Conservation (phyloP, 1,140 invertebrate genomes). For the Drosophila micromelanica region DNA sequence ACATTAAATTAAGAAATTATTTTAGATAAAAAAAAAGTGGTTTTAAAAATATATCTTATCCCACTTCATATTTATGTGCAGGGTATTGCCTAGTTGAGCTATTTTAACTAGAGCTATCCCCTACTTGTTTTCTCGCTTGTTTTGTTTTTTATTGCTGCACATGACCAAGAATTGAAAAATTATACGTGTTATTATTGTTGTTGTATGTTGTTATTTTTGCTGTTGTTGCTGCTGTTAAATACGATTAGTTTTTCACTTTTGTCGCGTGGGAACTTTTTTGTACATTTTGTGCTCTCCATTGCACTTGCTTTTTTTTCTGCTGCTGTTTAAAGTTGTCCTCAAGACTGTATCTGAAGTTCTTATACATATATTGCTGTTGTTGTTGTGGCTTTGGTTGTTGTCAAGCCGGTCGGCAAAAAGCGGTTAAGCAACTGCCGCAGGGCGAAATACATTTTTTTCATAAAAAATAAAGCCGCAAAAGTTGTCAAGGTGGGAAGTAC, state of each 20-base stretch:
- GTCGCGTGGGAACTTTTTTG: slow-evolving; percentile 49
- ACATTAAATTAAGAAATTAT: too few relatives aligned
- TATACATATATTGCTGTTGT: not conserved
- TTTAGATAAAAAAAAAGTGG: too few relatives aligned
- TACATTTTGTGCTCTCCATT: slow-evolving; percentile 26
- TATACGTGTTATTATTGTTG: slow-evolving; percentile 23
- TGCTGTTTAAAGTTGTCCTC: slow-evolving; percentile 32
- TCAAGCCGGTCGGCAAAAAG: slow-evolving; percentile 25
- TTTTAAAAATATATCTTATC: not conserved
- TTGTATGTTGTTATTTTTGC: slow-evolving; percentile 1
- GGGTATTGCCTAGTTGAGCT: not conserved
- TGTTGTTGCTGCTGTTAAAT: slow-evolving; percentile 13
- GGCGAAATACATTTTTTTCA: slow-evolving; percentile 3
- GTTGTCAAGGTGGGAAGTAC: slow-evolving; percentile 16
- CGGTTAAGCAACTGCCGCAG: slow-evolving; percentile 36
- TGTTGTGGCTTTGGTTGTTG: not conserved
- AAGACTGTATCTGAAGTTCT: slow-evolving; percentile 30
- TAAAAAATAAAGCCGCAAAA: slow-evolving; percentile 11
- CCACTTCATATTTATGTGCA: not conserved
- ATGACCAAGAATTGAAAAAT: slow-evolving; percentile 42
- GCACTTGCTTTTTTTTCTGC: slow-evolving; percentile 33
- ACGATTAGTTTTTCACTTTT: slow-evolving; percentile 41
- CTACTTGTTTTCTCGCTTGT: not conserved
- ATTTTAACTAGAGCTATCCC: not conserved
- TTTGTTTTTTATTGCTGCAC: slow-evolving; percentile 7